Evolutionary conservation across 2,113 vertebrate genomes (phyloP), one percentile per base, ranked within the genome.

Genomic region (Podocnemis expansa): DNA sequence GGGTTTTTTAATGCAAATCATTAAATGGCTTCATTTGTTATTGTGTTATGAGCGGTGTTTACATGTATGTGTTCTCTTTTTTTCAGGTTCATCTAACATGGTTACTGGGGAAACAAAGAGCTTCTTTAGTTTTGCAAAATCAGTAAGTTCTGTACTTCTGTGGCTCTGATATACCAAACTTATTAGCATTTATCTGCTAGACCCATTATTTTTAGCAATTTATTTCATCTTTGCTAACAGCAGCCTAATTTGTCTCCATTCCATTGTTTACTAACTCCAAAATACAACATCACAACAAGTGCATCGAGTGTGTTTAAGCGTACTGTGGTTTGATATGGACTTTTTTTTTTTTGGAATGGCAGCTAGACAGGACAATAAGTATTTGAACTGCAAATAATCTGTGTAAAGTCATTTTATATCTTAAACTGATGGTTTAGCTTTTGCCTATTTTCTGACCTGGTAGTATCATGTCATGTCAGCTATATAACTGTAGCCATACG

Each of bases 61-160:
- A 58, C 51, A n/a, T 34, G 63, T 75, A 84, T 54, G 27, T 89
- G 11, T 25, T 93, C 34, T 7, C 91, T 80, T 47, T 89, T 95
- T 98, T 98, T 78, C 98, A 99, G 99, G 99, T 95, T 99, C 99
- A 29, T 99, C 99, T 96, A 99, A 99, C 98, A 99, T 99, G 99
- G 99, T 99, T 93, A 99, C 99, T 80, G 99, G 99, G 94, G 99
- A 99, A 98, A 99, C 99, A 97, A 99, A 99, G 98, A 99, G 99
- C 98, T 99, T 99, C 98, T 99, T 99, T 98, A 99, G 99, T 98
- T 99, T 99, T 98, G 99, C 99, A 94, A 99, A 99, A 98, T 99
- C 99, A 83, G 99, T 99, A 98, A 99, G 99, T 99, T 95, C 93
- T 38, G 45, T 60, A 29, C 19, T 22, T 29, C 89, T 63, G 0